Base-by-base conservation (phyloP, 2,888 invertebrate genomes). In the Sesia bembeciformis region DNA sequence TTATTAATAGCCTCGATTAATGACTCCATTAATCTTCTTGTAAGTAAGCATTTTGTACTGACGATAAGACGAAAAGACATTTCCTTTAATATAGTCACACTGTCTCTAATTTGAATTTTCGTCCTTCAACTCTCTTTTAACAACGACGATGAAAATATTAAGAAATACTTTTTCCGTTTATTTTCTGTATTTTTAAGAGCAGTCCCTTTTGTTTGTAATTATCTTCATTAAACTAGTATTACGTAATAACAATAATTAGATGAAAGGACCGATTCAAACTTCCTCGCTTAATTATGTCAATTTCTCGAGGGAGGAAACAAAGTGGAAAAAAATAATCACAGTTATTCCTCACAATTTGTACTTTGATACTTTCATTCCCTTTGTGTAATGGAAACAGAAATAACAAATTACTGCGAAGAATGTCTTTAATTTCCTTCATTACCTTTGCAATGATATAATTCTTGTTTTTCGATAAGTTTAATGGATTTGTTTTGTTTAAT, bases 391-490 rank as follows among this genome's bases (percentile, higher is more conserved):
- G 72, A 72, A 71, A 69, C 65, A 65, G 66, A 69, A 70, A 60
- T 67, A 73, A 76, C 73, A 72, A 78, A 77, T 78, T 70, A 73
- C 72, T 60, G 62, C 61, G 66, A 68, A 62, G 54, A 46, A 60
- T 61, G 72, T 72, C 66, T 66, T 76, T 68, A 67, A 72, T 74
- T 73, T 75, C 72, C 74, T 72, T 76, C 69, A 77, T 76, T 70
- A 71, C 68, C 75, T 73, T 71, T 70, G 74, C 74, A 75, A 76
- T 72, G 67, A 72, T 70, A 74, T 76, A 72, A 76, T 74, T 72
- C 76, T 76, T 77, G 68, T 70, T 67, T 71, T 69, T 64, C 66
- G 58, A 65, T 64, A 66, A 74, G 61, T 63, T 58, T 67, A 68
- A 71, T 68, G 60, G 63, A 69, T 70, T 70, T 65, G 60, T 61